Percentiles rank a stretch among this genome's conserved stretches.
Evolutionary conservation across 1,140 invertebrate species (phyloP).

Genomic region (Venustaconcha ellipsiformis): DNA sequence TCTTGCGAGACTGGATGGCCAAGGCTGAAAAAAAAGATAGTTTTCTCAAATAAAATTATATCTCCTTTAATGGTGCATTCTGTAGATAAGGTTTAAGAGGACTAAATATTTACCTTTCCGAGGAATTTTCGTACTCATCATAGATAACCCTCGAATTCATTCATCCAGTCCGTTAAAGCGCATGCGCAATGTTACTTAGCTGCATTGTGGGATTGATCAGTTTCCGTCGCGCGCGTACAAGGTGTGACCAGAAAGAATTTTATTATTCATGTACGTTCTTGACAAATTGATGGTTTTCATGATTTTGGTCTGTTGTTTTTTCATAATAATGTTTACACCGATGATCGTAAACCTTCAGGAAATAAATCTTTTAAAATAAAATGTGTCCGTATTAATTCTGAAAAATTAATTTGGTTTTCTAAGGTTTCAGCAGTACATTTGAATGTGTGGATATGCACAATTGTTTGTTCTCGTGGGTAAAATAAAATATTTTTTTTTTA

Average conservation of each 20-base stretch:
- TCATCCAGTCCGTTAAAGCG: constrained; percentile 42
- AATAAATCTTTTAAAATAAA: no score
- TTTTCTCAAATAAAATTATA: neutral
- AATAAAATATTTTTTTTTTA: no score
- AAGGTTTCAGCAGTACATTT: no score
- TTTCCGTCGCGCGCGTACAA: constrained; percentile 26
- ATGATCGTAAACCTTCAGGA: no score
- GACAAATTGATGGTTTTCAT: no score
- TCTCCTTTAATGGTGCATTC: neutral
- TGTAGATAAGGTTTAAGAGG: constrained; percentile 1
- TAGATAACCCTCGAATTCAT: constrained; percentile 49
- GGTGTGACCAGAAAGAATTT: neutral
- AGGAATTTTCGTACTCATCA: constrained; percentile 63
- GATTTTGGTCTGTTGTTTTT: no score
- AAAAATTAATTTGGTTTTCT: no score
- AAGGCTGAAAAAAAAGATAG: constrained; percentile 60
- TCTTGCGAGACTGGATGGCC: constrained; percentile 69
- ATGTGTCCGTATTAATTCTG: no score
- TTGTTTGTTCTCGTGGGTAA: no score
- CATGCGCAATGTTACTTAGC: constrained; percentile 53
- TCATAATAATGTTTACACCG: no score
- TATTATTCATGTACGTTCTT: no score
- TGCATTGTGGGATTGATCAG: constrained; percentile 54
- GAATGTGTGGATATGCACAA: no score
- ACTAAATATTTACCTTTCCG: constrained; percentile 52